phyloP scores from a whole-genome alignment of 2,888 invertebrate species.

The Epinotia demarniana region DNA sequence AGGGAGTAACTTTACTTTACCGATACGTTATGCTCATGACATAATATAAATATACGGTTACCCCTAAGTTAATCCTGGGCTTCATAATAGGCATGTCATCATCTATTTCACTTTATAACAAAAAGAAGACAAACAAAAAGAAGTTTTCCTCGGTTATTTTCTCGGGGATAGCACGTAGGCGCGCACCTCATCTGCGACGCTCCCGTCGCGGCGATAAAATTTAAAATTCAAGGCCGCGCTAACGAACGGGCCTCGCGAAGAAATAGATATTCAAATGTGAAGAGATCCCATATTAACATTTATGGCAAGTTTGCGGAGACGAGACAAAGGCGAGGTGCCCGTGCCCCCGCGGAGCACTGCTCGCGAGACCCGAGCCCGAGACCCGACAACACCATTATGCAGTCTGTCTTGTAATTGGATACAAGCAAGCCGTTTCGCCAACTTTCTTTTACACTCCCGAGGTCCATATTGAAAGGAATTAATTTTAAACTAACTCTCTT shows the following conservation, averaged over 20 bases:
- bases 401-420: slow-evolving; percentile 42
- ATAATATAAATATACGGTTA: neutral
- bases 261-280: slow-evolving; percentile 85
- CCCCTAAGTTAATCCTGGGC: slow-evolving; percentile 24
- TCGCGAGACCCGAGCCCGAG: slow-evolving; percentile 45
- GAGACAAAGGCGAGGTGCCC: slow-evolving; percentile 75
- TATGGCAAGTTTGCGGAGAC: slow-evolving; percentile 84
- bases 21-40: neutral
- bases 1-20: neutral
- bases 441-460: slow-evolving; percentile 51
- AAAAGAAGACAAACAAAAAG: slow-evolving; percentile 74
- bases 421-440: slow-evolving; percentile 47
- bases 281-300: slow-evolving; percentile 85
- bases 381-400: slow-evolving; percentile 43
- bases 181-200: slow-evolving; percentile 81
- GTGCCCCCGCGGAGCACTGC: slow-evolving; percentile 62
- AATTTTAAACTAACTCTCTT: slow-evolving; percentile 44
- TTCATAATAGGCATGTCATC: slow-evolving; percentile 49
- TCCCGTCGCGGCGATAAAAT: slow-evolving; percentile 82
- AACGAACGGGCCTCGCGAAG: slow-evolving; percentile 84
- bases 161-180: slow-evolving; percentile 80
- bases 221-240: slow-evolving; percentile 85
- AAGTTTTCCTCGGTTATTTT: slow-evolving; percentile 75
- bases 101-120: slow-evolving; percentile 63
- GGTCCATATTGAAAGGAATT: slow-evolving; percentile 45